Conservation (phyloP, 2,888 invertebrate species). For the Polyommatus iphigenia region DNA sequence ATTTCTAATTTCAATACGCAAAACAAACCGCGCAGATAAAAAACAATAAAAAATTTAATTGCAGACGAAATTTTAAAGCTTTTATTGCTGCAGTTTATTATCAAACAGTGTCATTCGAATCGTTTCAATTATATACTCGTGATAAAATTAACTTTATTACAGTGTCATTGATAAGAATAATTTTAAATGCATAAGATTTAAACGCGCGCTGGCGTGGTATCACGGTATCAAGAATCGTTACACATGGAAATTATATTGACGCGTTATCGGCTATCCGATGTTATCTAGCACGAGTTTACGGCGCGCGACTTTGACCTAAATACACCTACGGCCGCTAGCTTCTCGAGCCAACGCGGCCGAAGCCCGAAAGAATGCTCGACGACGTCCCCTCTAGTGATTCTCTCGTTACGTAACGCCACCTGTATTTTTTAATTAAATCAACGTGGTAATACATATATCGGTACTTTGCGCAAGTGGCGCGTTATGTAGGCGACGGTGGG, state of each 20-base stretch:
- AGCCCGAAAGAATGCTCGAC: slow-evolving; percentile 59
- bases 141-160: slow-evolving; percentile 6
- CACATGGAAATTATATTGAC: slow-evolving; percentile 37
- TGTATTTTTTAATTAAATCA: neutral
- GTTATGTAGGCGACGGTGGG: slow-evolving; percentile 30
- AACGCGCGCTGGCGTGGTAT: neutral
- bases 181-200: neutral
- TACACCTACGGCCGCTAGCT: slow-evolving; percentile 50
- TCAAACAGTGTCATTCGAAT: slow-evolving; percentile 10
- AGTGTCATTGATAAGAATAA: slow-evolving; percentile 3
- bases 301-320: slow-evolving; percentile 70
- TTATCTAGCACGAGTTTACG: slow-evolving; percentile 54
- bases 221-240: neutral
- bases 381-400: slow-evolving; percentile 34
- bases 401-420: slow-evolving; percentile 16
- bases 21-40: neutral
- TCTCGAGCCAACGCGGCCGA: slow-evolving; percentile 59
- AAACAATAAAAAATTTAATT: neutral
- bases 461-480: neutral
- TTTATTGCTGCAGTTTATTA: slow-evolving; percentile 7
- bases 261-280: slow-evolving; percentile 42
- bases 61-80: neutral
- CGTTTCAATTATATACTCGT: neutral
- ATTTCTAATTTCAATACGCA: neutral
- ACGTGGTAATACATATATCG: slow-evolving; percentile 1